Conservation (phyloP, 1,140 invertebrate genomes). For the Eciton burchellii region DNA sequence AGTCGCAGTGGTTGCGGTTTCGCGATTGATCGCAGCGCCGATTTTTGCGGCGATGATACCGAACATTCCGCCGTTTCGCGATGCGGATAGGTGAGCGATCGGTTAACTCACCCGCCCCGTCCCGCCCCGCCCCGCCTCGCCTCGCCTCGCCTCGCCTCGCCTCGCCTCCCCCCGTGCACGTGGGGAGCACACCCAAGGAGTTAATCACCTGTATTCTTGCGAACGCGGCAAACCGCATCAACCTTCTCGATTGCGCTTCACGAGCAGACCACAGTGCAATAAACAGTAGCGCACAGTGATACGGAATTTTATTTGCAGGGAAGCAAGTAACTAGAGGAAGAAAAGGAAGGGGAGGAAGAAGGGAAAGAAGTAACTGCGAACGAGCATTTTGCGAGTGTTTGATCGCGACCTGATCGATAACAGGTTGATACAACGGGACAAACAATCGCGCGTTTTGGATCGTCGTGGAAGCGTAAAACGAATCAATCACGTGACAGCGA, state of each 20-base stretch:
- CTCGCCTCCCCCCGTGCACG: conserved; percentile 34
- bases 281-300: conserved; percentile 73
- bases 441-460: too few species aligned
- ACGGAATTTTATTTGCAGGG: conserved; percentile 27
- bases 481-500: not conserved
- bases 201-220: conserved; percentile 77
- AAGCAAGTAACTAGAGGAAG: too few species aligned
- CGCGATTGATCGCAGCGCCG: conserved; percentile 59
- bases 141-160: too few species aligned
- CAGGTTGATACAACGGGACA: too few species aligned
- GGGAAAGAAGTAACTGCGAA: too few species aligned
- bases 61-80: conserved; percentile 33
- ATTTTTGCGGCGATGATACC: conserved; percentile 68
- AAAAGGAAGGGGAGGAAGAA: too few species aligned
- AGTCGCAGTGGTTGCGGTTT: conserved; percentile 71
- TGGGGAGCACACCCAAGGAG: conserved; percentile 65
- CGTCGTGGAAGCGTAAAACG: not conserved
- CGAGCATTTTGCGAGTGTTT: not conserved
- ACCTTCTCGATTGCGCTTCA: conserved; percentile 78
- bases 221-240: conserved; percentile 77
- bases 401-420: too few species aligned
- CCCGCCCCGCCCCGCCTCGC: too few species aligned
- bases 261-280: conserved; percentile 78
- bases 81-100: conserved; percentile 39
- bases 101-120: conserved; percentile 51